A percentile compares a stretch with the other conserved stretches of the same genome.
Conservation (phyloP, 2,797 vertebrate genomes). For the Bradypodion ventrale region DNA sequence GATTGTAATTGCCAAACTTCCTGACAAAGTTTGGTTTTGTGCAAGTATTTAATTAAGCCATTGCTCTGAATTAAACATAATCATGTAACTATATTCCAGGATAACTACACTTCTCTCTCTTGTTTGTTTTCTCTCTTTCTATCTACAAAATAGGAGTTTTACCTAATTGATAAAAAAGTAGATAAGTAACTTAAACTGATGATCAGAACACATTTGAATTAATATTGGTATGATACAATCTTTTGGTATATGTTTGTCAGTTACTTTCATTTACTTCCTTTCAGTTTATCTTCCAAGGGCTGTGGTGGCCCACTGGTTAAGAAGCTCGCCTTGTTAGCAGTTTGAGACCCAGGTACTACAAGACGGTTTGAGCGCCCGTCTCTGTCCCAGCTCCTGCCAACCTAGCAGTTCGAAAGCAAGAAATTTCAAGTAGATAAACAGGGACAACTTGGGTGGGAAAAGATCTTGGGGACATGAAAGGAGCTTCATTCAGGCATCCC, state of each 20-base stretch:
- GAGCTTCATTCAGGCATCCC: too few species aligned
- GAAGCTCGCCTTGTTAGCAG: too few species aligned
- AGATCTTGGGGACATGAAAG: too few species aligned
- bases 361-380: too few species aligned
- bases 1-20: slow-evolving; percentile 84
- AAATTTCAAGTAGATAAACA: too few species aligned
- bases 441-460: too few species aligned
- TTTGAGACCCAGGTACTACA: too few species aligned
- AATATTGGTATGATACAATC: slow-evolving; percentile 29
- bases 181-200: slow-evolving; percentile 67
- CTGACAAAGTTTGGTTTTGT: slow-evolving; percentile 78
- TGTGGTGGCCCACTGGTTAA: too few species aligned
- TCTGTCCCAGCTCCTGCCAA: too few species aligned
- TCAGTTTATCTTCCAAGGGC: neutral
- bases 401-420: too few species aligned
- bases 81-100: slow-evolving; percentile 80
- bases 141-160: slow-evolving; percentile 68
- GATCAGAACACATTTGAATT: slow-evolving; percentile 66
- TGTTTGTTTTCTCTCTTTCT: slow-evolving; percentile 67
- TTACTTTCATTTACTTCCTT: neutral
- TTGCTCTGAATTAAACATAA: slow-evolving; percentile 82
- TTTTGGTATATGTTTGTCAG: neutral
- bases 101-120: slow-evolving; percentile 67
- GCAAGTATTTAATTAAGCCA: slow-evolving; percentile 81
- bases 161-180: slow-evolving; percentile 63